Evolutionary conservation across 2,113 vertebrate species (phyloP), one percentile per base, ranked within the genome.

Genomic region (Nothocercus julius): DNA sequence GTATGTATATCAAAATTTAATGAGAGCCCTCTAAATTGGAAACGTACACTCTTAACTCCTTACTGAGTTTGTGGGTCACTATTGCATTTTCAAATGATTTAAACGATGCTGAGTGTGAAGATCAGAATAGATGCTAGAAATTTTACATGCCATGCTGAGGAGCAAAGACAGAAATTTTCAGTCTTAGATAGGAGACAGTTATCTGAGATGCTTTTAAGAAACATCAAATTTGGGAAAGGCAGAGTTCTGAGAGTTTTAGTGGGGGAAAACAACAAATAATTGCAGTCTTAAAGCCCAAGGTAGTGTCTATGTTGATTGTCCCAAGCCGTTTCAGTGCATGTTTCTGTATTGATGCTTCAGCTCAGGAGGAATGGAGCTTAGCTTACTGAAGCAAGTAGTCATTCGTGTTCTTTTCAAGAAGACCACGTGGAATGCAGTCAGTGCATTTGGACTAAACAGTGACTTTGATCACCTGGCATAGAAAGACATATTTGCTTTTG

Each of bases 341-440:
- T 79, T 85, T 94, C 59, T 82, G 15, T 28, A 28, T n/a, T 36
- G 21, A 13, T 87, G 36, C 44, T 82, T 87, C 47, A 32, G 27
- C 15, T 38, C 0, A 8, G 13, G 30, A 58, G 54, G 16, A 28
- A 18, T 18, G 28, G 17, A 58, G 54, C 54, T 56, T 56, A 56
- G 28, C 54, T 56, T 30, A 30, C 54, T 56, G 24, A 30, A 56
- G 54, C 54, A 56, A 56, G 54, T 56, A 17, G 28, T 56, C 17
- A 32, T n/a, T 64, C 27, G 45, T 4, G 36, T 79, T 82, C 24
- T 85, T 93, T 68, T n/a, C 5, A 54, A 9, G 9, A 42, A 64
- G 19, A 1, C 15, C 1, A 0, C 59, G 36, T 74, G 19, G 40
- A 28, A 58, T n/a, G 51, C 7, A 49, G 20, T 12, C 32, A 53